Conservation (phyloP, 92 coral and sea anemone species). For the Montipora capitata region DNA sequence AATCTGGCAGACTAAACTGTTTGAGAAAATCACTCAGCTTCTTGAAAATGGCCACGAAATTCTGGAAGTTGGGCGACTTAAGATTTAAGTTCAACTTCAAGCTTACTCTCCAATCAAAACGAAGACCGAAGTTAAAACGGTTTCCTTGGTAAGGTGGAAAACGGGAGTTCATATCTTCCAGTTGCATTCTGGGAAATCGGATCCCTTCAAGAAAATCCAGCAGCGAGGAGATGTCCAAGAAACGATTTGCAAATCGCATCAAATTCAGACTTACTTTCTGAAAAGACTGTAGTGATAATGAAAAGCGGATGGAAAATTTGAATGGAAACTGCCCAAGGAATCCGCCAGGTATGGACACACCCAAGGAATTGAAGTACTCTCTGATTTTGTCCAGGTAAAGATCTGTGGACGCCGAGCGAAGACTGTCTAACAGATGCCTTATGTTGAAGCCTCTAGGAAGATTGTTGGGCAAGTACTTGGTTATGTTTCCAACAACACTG, state of each 20-base stretch:
- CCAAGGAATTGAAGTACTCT: conserved; percentile 84
- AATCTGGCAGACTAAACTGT: conserved; percentile 75
- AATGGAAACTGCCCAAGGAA: conserved; percentile 91
- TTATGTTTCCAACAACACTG: conserved; percentile 78
- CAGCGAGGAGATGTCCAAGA: conserved; percentile 82
- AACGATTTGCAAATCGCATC: conserved; percentile 83
- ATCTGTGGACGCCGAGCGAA: conserved; percentile 80
- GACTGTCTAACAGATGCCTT: conserved; percentile 77
- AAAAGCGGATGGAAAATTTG: conserved; percentile 80
- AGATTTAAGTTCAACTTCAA: conserved; percentile 84
- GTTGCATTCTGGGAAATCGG: conserved; percentile 76
- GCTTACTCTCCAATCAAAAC: conserved; percentile 87
- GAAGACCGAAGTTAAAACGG: conserved; percentile 85
- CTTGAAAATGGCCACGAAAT: conserved; percentile 61
- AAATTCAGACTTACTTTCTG: conserved; percentile 66
- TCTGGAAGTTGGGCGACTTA: conserved; percentile 73
- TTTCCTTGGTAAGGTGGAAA: conserved; percentile 49
- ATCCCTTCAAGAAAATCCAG: conserved; percentile 79
- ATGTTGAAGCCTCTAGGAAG: conserved; percentile 83
- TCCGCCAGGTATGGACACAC: conserved; percentile 77
- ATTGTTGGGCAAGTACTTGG: conserved; percentile 86
- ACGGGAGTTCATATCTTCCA: conserved; percentile 73
- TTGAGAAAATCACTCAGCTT: conserved; percentile 77
- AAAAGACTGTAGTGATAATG: conserved; percentile 86
- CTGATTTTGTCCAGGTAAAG: conserved; percentile 82